Base-by-base conservation (phyloP, 2,888 invertebrate species). In the Elysia crispata region DNA sequence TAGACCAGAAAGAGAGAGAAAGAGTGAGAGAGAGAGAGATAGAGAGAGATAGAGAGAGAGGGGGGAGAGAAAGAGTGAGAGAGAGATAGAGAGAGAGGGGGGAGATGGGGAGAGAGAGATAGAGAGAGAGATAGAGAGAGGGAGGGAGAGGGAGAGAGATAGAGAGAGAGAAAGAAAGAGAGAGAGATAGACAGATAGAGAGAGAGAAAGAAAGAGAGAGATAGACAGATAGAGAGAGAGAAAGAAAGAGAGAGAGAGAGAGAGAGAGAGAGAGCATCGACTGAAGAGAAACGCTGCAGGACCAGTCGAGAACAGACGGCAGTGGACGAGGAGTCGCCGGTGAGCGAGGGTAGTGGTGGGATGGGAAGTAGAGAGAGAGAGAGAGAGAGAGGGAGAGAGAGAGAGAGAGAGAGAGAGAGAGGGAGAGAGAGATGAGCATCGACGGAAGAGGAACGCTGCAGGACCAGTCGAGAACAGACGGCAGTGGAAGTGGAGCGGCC, bases 121-220 rank as follows among this genome's bases (percentile, higher is more conserved):
- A 31, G 57, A 49, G 25, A 76, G 66, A 62, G 41, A 41, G 25
- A n/a, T n/a, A n/a, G n/a, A n/a, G n/a, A n/a, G n/a, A n/a, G n/a
- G n/a, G n/a, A n/a, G n/a, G n/a, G n/a, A n/a, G n/a, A n/a, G n/a
- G n/a, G n/a, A n/a, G n/a, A n/a, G n/a, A n/a, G n/a, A n/a, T n/a
- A 76, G 64, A 62, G 41, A 13, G 49, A 75, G 66, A 76, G 23
- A 66, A 49, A 33, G 41, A 76, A 18, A 49, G 25, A 75, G 31
- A n/a, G 28, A 54, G 18, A 13, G 41, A 73, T 5, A 54, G 23
- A 73, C 13, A 73, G 23, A 73, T 25, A 54, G 73, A 73, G 73
- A 70, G 70, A 70, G 70, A n/a, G 33, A 41, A 11, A 54, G 49
- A 73, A 28, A 70, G 41, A 41, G n/a, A 41, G 41, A 70, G 41